Evolutionary conservation across 1,140 invertebrate genomes (phyloP).

Genomic region (Aphis craccivora): DNA sequence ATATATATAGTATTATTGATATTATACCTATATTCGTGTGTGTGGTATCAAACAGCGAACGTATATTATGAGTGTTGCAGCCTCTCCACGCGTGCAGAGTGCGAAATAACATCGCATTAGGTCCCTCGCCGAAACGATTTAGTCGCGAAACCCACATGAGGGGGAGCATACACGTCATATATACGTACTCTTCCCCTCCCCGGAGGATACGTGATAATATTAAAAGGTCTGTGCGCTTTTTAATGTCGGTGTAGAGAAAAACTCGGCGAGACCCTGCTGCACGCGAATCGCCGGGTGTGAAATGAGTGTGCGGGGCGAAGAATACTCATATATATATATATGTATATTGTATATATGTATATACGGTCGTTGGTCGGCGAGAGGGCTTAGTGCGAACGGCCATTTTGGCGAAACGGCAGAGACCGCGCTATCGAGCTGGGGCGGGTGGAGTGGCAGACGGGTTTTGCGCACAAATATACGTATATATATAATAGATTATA

Average conservation of each 20-base stretch:
- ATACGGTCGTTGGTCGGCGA: neutral
- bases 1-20: neutral
- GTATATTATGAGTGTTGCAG: neutral
- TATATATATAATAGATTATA: neutral
- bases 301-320: neutral
- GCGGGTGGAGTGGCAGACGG: neutral
- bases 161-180: neutral
- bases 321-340: neutral
- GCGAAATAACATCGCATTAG: neutral
- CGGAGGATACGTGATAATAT: neutral
- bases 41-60: neutral
- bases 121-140: neutral
- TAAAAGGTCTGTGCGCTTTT: constrained; percentile 31
- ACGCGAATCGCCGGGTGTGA: neutral
- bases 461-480: neutral
- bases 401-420: constrained; percentile 43
- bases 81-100: neutral
- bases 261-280: neutral
- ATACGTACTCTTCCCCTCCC: neutral
- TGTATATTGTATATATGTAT: neutral
- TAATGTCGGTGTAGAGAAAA: neutral
- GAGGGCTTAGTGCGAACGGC: constrained; percentile 35
- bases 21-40: neutral
- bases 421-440: neutral
- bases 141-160: neutral